Evolutionary conservation across 2,113 vertebrate species (phyloP).

Genomic region (Bucco capensis): DNA sequence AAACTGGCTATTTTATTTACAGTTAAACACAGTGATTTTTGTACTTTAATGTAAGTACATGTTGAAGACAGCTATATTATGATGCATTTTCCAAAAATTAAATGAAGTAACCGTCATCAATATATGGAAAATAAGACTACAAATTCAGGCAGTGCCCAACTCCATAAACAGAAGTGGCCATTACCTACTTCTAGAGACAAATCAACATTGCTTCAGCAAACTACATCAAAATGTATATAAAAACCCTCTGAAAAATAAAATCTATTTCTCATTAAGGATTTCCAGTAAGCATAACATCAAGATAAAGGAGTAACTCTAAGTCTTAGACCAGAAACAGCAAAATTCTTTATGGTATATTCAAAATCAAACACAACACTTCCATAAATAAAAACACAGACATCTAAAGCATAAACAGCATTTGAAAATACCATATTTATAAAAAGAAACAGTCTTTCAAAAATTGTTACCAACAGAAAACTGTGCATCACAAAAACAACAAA

Average conservation of each 20-base stretch:
- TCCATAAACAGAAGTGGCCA: background rate
- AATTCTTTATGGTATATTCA: background rate
- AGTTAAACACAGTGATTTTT: background rate
- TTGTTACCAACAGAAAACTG: background rate
- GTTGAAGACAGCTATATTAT: background rate
- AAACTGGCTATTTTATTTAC: conserved; percentile 19
- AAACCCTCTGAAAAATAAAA: background rate
- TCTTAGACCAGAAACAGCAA: background rate
- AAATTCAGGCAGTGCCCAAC: background rate
- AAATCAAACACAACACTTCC: background rate
- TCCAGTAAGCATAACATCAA: background rate
- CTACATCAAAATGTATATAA: background rate
- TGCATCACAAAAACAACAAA: background rate
- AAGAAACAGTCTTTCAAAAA: background rate
- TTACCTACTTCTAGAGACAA: background rate
- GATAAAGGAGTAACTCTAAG: background rate
- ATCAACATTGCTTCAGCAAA: background rate
- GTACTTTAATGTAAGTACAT: background rate
- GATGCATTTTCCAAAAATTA: background rate
- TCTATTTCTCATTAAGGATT: background rate
- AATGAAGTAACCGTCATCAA: background rate
- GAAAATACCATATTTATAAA: background rate
- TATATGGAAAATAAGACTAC: background rate
- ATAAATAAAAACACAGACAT: background rate
- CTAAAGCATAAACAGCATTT: background rate